phyloP scores from a whole-genome alignment of 2,113 vertebrate genomes.

The Sturnus vulgaris region DNA sequence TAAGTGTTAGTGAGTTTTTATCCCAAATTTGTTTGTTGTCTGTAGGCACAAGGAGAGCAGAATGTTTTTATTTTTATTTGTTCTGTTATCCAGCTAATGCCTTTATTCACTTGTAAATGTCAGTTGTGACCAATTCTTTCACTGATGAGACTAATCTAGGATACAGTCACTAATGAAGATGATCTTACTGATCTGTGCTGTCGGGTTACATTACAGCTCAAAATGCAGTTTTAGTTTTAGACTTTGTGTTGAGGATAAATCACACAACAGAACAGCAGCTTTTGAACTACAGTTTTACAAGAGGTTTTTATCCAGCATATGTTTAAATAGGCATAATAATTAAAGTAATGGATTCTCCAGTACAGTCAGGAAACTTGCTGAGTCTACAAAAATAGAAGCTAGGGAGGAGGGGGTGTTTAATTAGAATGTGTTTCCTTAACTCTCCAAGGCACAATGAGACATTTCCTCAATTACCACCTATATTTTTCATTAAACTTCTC shows the following conservation, averaged over 20 bases:
- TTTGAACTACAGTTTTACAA: background rate
- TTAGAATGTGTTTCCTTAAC: background rate
- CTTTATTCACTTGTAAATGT: conserved; percentile 2
- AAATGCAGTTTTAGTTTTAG: background rate
- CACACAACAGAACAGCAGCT: background rate
- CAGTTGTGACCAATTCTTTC: background rate
- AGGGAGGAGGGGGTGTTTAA: background rate
- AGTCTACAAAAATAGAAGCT: background rate
- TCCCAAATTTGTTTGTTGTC: background rate
- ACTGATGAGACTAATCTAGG: conserved; percentile 15
- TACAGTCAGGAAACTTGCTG: background rate
- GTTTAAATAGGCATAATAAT: background rate
- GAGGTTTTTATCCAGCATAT: background rate
- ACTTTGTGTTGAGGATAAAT: background rate
- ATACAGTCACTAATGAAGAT: conserved; percentile 17
- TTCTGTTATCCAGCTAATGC: background rate
- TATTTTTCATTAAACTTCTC: background rate
- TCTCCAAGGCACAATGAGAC: background rate
- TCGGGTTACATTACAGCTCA: background rate
- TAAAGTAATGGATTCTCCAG: background rate
- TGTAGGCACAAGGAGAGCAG: background rate
- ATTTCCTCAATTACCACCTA: background rate
- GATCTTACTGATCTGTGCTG: conserved; percentile 12
- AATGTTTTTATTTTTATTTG: background rate
- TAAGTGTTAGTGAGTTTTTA: background rate